These are phyloP conservation scores for Aphidius colemani DNA, from an alignment of 2,888 invertebrate genomes.

Conservation along the genomic window DNA sequence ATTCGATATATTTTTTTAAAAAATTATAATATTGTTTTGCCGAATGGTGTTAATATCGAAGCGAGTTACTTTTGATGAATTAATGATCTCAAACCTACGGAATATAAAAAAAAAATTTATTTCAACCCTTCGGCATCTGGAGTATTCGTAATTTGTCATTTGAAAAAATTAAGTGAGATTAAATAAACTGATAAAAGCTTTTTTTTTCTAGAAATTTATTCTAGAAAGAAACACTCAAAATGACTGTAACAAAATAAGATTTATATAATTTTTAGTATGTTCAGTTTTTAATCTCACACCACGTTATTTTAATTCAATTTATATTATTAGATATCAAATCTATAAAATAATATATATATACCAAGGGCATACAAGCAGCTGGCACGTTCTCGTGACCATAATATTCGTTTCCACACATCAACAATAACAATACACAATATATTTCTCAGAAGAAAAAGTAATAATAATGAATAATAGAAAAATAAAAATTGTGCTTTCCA, in stretches of 20 bases:
- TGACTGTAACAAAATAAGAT: background rate
- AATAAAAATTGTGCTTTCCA: conserved; percentile 31
- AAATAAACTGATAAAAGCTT: background rate
- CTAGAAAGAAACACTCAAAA: background rate
- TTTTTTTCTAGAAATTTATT: background rate
- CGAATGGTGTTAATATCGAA: conserved; percentile 2
- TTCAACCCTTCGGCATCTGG: conserved; percentile 22
- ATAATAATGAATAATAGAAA: conserved; percentile 27
- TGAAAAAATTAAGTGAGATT: no score
- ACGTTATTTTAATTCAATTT: background rate
- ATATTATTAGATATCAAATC: background rate
- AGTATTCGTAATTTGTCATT: conserved; percentile 20
- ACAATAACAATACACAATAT: conserved; percentile 5
- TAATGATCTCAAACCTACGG: conserved; percentile 16
- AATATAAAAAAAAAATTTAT: background rate
- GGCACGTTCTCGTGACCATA: conserved; percentile 51
- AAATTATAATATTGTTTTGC: conserved; percentile 1
- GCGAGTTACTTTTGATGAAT: conserved; percentile 2
- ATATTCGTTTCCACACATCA: conserved; percentile 33
- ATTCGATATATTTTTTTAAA: background rate
- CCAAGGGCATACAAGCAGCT: conserved; percentile 57
- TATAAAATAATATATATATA: conserved; percentile 7
- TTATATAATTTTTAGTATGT: background rate
- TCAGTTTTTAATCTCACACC: background rate
- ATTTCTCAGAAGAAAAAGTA: background rate